phyloP scores from a whole-genome alignment of 2,888 invertebrate genomes.

The Acrobasis suavella region DNA sequence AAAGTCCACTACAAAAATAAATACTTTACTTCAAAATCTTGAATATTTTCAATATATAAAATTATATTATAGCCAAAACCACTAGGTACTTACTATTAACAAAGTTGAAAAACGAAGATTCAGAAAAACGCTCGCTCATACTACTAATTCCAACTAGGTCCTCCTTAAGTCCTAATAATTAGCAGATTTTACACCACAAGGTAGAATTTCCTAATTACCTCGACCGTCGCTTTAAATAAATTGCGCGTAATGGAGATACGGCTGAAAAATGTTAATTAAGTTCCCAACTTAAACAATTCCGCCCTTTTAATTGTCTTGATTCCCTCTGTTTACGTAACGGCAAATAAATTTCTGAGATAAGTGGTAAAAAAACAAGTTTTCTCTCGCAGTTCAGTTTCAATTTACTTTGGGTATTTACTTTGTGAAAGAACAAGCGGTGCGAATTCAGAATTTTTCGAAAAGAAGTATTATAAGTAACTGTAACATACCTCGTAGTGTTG shows the following conservation, averaged over 20 bases:
- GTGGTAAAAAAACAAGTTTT: conserved; percentile 17
- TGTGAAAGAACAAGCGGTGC: not conserved
- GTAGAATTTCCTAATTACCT: conserved; percentile 17
- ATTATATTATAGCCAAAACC: too few relatives aligned
- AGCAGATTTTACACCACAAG: conserved; percentile 6
- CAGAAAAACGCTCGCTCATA: too few relatives aligned
- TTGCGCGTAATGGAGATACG: conserved; percentile 23
- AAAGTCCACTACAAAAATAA: too few relatives aligned
- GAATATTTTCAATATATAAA: too few relatives aligned
- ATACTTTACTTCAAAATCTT: too few relatives aligned
- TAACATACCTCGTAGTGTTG: too few relatives aligned
- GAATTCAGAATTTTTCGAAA: not conserved
- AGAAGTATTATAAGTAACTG: not conserved
- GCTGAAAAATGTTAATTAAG: conserved; percentile 24
- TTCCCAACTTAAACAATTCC: conserved; percentile 22
- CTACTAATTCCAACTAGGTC: not conserved
- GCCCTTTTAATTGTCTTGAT: conserved; percentile 20
- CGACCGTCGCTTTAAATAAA: conserved; percentile 17
- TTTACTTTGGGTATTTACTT: not conserved
- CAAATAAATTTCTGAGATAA: conserved; percentile 20
- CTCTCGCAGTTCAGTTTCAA: conserved; percentile 5
- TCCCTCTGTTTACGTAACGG: conserved; percentile 10
- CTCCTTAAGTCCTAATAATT: conserved; percentile 1
- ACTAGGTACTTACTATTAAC: too few relatives aligned
- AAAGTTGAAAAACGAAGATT: too few relatives aligned